Conservation (phyloP, 2,113 vertebrate species). For the Talpa occidentalis region DNA sequence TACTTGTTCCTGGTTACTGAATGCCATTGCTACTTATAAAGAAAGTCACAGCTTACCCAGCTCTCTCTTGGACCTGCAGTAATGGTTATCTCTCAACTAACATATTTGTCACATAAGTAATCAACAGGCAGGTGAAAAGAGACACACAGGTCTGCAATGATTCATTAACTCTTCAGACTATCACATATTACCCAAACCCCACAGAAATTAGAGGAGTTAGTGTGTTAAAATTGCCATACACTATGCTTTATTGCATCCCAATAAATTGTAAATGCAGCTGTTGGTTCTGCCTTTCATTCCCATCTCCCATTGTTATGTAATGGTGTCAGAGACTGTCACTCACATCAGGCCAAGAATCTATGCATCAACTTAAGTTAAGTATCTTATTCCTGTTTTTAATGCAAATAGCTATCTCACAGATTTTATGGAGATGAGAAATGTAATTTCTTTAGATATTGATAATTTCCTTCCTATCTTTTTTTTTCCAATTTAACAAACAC, state of each 20-base stretch:
- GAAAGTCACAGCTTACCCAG: neutral
- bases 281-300: neutral
- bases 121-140: neutral
- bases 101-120: neutral
- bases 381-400: neutral
- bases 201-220: neutral
- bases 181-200: too few relatives aligned
- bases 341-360: neutral
- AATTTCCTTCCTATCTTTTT: neutral
- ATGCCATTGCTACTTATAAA: neutral
- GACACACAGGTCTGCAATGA: neutral
- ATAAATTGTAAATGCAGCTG: neutral
- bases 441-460: neutral
- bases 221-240: too few relatives aligned
- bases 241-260: neutral
- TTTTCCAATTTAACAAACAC: neutral
- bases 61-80: neutral
- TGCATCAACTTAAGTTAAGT: neutral
- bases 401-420: neutral
- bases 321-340: neutral
- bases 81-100: neutral
- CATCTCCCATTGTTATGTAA: too few relatives aligned
- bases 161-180: neutral
- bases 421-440: neutral
- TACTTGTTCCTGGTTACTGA: neutral